Evolutionary conservation across 2,888 invertebrate species (phyloP), one percentile per base, ranked within the genome.

Genomic region (Boloria selene): DNA sequence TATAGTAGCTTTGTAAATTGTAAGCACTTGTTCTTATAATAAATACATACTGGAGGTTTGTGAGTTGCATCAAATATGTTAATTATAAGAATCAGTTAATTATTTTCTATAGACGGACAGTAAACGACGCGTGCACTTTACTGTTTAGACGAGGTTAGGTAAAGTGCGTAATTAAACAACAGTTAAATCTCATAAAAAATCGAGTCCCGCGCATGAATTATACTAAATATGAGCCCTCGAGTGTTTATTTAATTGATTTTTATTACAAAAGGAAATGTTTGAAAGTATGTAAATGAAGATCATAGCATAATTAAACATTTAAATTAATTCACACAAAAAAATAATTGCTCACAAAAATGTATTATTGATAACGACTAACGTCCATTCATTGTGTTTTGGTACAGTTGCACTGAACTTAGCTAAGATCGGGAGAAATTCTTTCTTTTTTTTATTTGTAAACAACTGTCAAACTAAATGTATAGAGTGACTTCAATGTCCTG

Each of bases 241-340:
- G 3, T 56, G 45, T 56, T 56, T 56, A 17, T 56, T 56, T 45
- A 56, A 56, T 56, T 26, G 56, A 45, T 56, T 56, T 56, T 45
- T 56, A 56, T 56, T 56, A 45, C n/a, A 45, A 45, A 26, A 56
- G 56, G 56, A 56, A 56, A 45, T 56, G 45, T 56, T n/a, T 38
- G 31, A 10, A 38, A 38, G 31, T 38, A 22, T 22, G 45, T 22
- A 45, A 10, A 45, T 13, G 22, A 22, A 56, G 44, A 22, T 56
- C 22, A 22, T 44, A 22, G 13, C n/a, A 45, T 22, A 56, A 56
- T 56, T 45, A 45, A 56, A 18, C n/a, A 56, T 56, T 56, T 26
- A 56, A 56, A 56, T 45, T 10, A 56, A 16, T 45, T n/a, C 45
- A 26, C 26, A 22, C n/a, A 54, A 22, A 22, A 13, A 13, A n/a